These are phyloP conservation scores for Portevinia maculata DNA, from an alignment of 2,888 invertebrate species.

Conservation along the genomic window DNA sequence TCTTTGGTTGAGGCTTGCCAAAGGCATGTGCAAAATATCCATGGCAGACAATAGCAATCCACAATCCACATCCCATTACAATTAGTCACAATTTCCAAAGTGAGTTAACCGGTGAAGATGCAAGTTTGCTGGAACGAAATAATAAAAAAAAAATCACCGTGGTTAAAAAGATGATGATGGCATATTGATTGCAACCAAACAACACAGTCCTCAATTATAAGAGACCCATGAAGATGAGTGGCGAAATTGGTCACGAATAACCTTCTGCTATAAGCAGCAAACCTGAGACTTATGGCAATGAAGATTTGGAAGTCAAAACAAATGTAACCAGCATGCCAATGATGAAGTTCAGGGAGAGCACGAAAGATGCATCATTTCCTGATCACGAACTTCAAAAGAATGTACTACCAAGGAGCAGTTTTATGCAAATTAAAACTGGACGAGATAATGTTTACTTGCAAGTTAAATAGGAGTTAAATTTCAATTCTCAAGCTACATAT, in stretches of 20 bases:
- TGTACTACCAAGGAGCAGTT: background rate
- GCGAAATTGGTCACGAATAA: slow-evolving; percentile 62
- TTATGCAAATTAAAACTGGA: too few species aligned
- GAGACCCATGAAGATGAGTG: slow-evolving; percentile 36
- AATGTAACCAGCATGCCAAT: slow-evolving; percentile 39
- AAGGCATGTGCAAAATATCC: background rate
- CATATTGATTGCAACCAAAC: slow-evolving; percentile 23
- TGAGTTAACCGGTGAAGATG: slow-evolving; percentile 8
- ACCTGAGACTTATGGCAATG: slow-evolving; percentile 35
- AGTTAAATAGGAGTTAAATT: too few species aligned
- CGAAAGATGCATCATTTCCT: slow-evolving; percentile 42
- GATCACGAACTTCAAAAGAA: slow-evolving; percentile 42
- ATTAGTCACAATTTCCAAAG: slow-evolving; percentile 37
- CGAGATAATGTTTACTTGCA: too few species aligned
- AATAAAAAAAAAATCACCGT: background rate
- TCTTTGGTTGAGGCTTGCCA: background rate
- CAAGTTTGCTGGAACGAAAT: background rate
- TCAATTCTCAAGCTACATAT: too few species aligned
- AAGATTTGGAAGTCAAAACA: slow-evolving; percentile 15
- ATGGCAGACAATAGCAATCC: slow-evolving; percentile 17
- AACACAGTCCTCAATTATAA: slow-evolving; percentile 42
- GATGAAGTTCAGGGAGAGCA: slow-evolving; percentile 61
- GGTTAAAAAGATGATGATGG: slow-evolving; percentile 20
- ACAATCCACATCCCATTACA: slow-evolving; percentile 23
- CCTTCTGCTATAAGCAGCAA: slow-evolving; percentile 29